A percentile compares a stretch with the other conserved stretches of the same genome.
phyloP scores from a whole-genome alignment of 2,797 vertebrate species.

The Malurus splendens region DNA sequence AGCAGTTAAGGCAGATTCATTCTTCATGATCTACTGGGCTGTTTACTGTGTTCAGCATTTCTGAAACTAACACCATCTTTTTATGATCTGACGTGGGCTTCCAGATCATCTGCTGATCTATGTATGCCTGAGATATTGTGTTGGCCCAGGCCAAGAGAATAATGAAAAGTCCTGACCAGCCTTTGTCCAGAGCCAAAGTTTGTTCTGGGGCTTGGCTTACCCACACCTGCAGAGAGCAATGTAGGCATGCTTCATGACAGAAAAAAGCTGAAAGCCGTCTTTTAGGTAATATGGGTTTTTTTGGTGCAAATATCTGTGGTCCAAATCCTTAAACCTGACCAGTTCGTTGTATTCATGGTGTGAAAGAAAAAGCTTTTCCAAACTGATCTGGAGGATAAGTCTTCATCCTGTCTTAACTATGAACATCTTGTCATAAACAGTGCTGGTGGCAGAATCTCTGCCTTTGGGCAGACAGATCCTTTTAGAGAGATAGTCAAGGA shows the following conservation, averaged over 20 bases:
- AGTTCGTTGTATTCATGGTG: neutral
- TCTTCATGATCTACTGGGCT: neutral
- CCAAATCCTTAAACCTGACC: neutral
- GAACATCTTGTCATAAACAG: neutral
- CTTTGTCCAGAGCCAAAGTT: neutral
- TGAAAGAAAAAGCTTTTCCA: neutral
- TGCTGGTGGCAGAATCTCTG: neutral
- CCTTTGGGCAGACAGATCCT: neutral
- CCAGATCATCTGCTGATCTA: neutral
- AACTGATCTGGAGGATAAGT: neutral
- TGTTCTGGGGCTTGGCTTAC: neutral
- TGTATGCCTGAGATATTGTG: fast-evolving
- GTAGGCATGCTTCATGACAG: neutral
- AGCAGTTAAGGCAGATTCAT: neutral
- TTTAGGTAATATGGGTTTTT: neutral
- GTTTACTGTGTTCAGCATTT: neutral
- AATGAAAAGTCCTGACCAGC: neutral
- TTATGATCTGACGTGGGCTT: neutral
- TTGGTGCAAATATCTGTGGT: neutral
- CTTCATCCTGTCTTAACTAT: neutral
- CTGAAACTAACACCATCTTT: neutral
- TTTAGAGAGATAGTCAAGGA: neutral
- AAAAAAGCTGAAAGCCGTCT: neutral
- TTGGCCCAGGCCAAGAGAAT: neutral
- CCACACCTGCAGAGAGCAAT: neutral